phyloP scores from a whole-genome alignment of 1,140 invertebrate species.

The Drosophila tristis region DNA sequence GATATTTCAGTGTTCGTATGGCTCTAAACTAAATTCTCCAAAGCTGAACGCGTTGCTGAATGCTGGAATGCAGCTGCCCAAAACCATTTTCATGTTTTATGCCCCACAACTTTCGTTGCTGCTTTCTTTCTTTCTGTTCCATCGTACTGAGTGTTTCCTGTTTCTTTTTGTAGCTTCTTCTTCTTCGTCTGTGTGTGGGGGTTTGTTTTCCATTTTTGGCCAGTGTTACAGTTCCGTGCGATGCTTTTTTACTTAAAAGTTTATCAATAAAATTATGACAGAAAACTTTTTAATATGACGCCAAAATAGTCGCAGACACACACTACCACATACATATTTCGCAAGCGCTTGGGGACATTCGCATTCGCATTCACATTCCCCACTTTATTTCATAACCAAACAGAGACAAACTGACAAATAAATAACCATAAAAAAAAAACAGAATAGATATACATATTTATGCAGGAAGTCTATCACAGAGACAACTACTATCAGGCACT shows the following conservation, averaged over 20 bases:
- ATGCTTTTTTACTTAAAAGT: conserved; percentile 59
- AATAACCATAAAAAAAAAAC: conserved; percentile 33
- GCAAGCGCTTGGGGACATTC: conserved; percentile 41
- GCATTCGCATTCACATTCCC: conserved; percentile 4
- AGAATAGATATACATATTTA: conserved; percentile 6
- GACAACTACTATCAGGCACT: conserved; percentile 47
- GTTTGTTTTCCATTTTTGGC: conserved; percentile 42
- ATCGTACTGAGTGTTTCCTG: no score
- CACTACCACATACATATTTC: conserved; percentile 17
- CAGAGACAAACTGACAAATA: conserved; percentile 25
- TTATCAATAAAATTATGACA: conserved; percentile 82
- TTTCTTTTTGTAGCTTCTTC: no score
- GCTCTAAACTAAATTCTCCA: no score
- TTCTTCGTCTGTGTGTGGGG: no score
- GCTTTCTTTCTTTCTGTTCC: no score
- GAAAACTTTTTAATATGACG: conserved; percentile 83
- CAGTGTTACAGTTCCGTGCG: conserved; percentile 11
- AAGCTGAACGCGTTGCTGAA: no score
- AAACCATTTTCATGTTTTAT: no score
- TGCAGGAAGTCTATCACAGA: conserved; percentile 44
- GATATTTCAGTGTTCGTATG: no score
- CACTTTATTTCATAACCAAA: conserved; percentile 36
- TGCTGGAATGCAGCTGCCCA: no score
- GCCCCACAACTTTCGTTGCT: no score
- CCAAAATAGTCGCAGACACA: conserved; percentile 55